Conservation (phyloP, 35 echinoderm and acorn worm genomes). For the Ptychodera flava region DNA sequence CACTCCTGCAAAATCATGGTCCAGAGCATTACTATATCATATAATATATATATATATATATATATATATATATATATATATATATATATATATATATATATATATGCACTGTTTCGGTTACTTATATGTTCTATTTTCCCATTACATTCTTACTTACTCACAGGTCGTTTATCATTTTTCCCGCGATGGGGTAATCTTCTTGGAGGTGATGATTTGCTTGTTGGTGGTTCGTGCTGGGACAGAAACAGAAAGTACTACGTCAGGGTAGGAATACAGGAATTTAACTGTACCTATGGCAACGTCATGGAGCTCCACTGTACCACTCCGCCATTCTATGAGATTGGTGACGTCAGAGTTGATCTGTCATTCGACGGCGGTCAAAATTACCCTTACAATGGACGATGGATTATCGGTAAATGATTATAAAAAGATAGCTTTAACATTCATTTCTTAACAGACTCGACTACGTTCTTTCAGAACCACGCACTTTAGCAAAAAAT, state of each 20-base stretch:
- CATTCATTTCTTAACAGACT: no score
- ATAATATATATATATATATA: no score
- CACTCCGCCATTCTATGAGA: constrained; percentile 72
- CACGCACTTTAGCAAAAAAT: no score
- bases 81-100: no score
- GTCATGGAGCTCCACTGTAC: constrained; percentile 50
- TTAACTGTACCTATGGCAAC: constrained; percentile 68
- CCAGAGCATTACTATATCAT: no score
- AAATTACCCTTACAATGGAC: constrained; percentile 46
- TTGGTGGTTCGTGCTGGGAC: constrained; percentile 79
- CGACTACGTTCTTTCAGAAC: no score
- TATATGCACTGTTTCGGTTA: no score
- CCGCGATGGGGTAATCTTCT: constrained; percentile 78
- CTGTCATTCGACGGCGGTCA: constrained; percentile 60
- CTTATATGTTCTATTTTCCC: no score
- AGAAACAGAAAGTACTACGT: constrained; percentile 67
- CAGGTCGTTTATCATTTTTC: constrained; percentile 58
- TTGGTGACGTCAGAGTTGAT: constrained; percentile 42
- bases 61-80: no score
- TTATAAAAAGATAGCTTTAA: no score
- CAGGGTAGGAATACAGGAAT: constrained; percentile 67
- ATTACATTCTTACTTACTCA: no score
- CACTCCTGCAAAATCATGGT: no score
- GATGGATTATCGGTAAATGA: constrained; percentile 78
- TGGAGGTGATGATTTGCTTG: constrained; percentile 58